phyloP scores from a whole-genome alignment of 2,888 invertebrate genomes.

The Callosobruchus maculatus region DNA sequence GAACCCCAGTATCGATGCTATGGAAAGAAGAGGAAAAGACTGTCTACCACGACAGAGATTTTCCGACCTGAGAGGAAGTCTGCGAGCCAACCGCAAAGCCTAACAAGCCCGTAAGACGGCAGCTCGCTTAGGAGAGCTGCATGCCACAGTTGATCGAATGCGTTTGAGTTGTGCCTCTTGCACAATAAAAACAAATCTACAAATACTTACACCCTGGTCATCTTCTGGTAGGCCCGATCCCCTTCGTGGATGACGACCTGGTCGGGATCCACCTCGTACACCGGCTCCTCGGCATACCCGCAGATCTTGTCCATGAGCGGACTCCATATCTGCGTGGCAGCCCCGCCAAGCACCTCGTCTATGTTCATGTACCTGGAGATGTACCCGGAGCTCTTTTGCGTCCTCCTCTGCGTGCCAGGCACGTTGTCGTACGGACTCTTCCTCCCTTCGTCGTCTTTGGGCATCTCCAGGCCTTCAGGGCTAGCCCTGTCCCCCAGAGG shows the following conservation, averaged over 20 bases:
- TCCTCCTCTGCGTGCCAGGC: slow-evolving; percentile 35
- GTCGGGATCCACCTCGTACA: slow-evolving; percentile 50
- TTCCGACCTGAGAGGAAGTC: too few species aligned
- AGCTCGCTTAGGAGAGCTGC: too few species aligned
- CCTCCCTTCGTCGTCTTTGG: slow-evolving; percentile 46
- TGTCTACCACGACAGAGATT: too few species aligned
- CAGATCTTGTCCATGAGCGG: slow-evolving; percentile 61
- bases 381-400: slow-evolving; percentile 57
- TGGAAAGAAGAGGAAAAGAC: too few species aligned
- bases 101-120: too few species aligned
- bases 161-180: too few species aligned
- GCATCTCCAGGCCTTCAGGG: slow-evolving; percentile 69
- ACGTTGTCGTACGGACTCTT: slow-evolving; percentile 74
- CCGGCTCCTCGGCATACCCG: slow-evolving; percentile 48
- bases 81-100: too few species aligned
- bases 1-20: too few species aligned
- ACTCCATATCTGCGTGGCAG: slow-evolving; percentile 57
- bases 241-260: slow-evolving; percentile 71
- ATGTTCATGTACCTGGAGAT: slow-evolving; percentile 84
- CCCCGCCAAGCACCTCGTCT: slow-evolving; percentile 79
- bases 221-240: slow-evolving; percentile 8
- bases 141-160: too few species aligned
- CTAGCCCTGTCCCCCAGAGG: slow-evolving; percentile 75
- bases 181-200: too few species aligned
- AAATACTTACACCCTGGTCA: not conserved